Base-by-base conservation (phyloP, 2,113 vertebrate species). In the Cavia aperea region DNA sequence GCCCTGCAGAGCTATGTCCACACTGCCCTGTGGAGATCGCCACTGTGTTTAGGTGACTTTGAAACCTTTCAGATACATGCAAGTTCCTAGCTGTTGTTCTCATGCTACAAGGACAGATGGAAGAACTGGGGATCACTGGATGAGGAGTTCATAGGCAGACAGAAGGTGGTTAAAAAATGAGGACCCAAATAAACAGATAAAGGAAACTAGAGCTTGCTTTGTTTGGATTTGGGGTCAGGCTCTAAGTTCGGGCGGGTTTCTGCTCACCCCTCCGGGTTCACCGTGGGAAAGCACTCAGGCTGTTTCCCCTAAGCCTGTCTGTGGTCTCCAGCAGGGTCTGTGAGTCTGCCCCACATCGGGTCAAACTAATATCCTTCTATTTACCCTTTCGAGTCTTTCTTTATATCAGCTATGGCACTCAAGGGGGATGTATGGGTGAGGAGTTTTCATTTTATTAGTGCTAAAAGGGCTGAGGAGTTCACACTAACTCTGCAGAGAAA, bases 371-470 rank as follows among this genome's bases (percentile, higher is more conserved):
- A 43, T n/a, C 62, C 43, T 85, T 87, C 54, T 78, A 70, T 85
- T 84, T 60, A 73, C 39, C 92, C 39, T 81, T 86, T 65, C 46
- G 49, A 86, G 89, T 68, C 68, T 82, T 63, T 24, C 60, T 36
- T 86, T n/a, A 51, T 72, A 56, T 60, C 21, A 1, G 21, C 70
- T n/a, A 65, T 0, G 68, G 58, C 33, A 83, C 81, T 62, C 66
- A n/a, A 46, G 36, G 63, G 81, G 82, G 75, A 73, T 16, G 13
- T 23, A 10, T 21, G 60, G 65, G 46, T 86, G 24, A 78, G 56
- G 92, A 68, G 29, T 54, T 68, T 51, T 75, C 60, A 31, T 86
- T 84, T 92, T 83, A 82, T 86, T 58, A 68, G 72, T 5, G 11
- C 39, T 86, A 56, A 15, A 46, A 78, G 62, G n/a, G 49, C 10